phyloP scores from a whole-genome alignment of 2,888 invertebrate genomes.

The Sarcophaga variegata region DNA sequence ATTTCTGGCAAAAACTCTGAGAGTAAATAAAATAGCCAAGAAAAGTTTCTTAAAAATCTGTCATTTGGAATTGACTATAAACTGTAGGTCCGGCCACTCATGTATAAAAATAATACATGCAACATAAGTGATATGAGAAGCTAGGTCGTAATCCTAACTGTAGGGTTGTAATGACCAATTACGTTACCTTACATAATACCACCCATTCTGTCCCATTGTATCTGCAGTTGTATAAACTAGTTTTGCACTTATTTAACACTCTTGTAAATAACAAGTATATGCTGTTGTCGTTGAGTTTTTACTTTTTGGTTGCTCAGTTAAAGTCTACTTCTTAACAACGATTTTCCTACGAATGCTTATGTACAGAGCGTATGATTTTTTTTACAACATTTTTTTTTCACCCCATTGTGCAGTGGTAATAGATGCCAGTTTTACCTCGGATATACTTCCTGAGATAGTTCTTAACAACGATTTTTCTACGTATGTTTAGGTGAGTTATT shows the following conservation, averaged over 20 bases:
- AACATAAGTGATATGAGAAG: too few relatives aligned
- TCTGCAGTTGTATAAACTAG: not conserved
- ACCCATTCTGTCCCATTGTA: slow-evolving; percentile 11
- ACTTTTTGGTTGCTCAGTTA: not conserved
- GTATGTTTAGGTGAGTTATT: too few relatives aligned
- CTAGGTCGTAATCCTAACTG: too few relatives aligned
- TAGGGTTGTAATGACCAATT: too few relatives aligned
- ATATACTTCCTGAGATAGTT: not conserved
- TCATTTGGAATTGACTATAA: too few relatives aligned
- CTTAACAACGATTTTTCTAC: not conserved
- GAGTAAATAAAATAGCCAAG: too few relatives aligned
- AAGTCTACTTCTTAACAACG: not conserved
- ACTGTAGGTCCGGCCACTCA: too few relatives aligned
- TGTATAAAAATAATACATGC: too few relatives aligned
- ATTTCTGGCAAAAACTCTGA: too few relatives aligned
- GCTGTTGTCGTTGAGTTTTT: not conserved
- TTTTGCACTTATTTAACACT: slow-evolving; percentile 45
- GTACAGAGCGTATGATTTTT: not conserved
- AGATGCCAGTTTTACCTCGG: not conserved
- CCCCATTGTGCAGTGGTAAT: not conserved
- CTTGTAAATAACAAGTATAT: slow-evolving; percentile 35
- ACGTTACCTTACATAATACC: too few relatives aligned
- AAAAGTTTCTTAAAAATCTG: too few relatives aligned
- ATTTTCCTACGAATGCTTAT: not conserved
- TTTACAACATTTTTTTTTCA: not conserved